phyloP scores from a whole-genome alignment of 2,888 invertebrate genomes.

The Chrysina gloriosa region DNA sequence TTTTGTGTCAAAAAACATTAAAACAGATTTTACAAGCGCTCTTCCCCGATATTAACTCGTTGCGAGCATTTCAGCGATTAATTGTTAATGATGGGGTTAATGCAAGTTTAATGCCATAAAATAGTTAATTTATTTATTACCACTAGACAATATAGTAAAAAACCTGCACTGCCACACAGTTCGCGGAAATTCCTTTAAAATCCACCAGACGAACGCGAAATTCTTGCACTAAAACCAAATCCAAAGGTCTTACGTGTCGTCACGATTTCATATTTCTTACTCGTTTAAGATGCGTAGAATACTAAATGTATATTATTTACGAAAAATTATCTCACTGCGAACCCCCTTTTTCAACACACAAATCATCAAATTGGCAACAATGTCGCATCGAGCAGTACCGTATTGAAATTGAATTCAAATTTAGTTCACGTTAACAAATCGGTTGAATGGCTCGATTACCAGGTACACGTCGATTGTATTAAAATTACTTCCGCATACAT shows the following conservation, averaged over 20 bases:
- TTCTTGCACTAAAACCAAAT: conserved; percentile 33
- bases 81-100: background rate
- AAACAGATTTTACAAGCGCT: conserved; percentile 3
- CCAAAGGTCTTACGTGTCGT: conserved; percentile 45
- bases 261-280: conserved; percentile 35
- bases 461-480: too few species aligned
- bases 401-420: conserved; percentile 28
- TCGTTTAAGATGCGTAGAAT: conserved; percentile 31
- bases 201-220: conserved; percentile 33
- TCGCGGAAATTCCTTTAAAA: conserved; percentile 44
- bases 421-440: too few species aligned
- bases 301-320: background rate
- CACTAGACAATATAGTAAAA: conserved; percentile 45
- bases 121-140: conserved; percentile 46
- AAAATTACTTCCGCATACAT: too few species aligned
- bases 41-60: conserved; percentile 10
- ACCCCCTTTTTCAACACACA: conserved; percentile 15
- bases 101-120: conserved; percentile 30
- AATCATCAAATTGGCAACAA: conserved; percentile 36
- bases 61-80: conserved; percentile 15
- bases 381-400: conserved; percentile 36
- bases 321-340: conserved; percentile 24
- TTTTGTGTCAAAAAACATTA: conserved; percentile 35
- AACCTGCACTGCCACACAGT: conserved; percentile 47
- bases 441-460: too few species aligned